phyloP scores from a whole-genome alignment of 2,888 invertebrate species.

The Melanostoma mellinum region DNA sequence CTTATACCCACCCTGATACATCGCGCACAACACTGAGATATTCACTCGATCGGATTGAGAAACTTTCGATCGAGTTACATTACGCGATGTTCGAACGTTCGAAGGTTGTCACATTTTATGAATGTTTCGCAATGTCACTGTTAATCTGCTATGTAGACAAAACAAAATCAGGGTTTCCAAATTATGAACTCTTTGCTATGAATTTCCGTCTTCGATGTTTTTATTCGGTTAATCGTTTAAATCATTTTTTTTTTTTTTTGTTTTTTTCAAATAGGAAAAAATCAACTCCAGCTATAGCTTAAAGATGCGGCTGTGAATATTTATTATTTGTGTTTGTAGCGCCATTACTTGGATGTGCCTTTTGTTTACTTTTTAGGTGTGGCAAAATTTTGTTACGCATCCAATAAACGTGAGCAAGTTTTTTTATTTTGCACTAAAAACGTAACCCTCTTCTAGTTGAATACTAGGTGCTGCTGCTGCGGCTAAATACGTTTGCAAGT shows the following conservation, averaged over 20 bases:
- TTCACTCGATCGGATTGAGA: conserved; percentile 38
- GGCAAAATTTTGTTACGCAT: conserved; percentile 44
- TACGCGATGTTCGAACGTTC: conserved; percentile 48
- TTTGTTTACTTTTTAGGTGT: conserved; percentile 20
- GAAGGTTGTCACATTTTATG: conserved; percentile 39
- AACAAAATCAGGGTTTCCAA: not conserved
- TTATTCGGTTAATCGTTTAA: conserved; percentile 16
- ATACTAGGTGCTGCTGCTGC: not conserved
- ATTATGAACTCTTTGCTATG: not conserved
- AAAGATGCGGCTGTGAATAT: too few species aligned
- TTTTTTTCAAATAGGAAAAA: not conserved
- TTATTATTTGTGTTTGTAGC: conserved; percentile 6
- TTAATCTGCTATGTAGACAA: conserved; percentile 1
- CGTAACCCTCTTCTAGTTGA: not conserved
- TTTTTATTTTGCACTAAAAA: conserved; percentile 3
- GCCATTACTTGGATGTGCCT: not conserved
- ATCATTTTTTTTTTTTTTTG: not conserved
- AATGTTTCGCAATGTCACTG: conserved; percentile 17
- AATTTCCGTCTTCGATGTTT: conserved; percentile 22
- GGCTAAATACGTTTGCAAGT: not conserved
- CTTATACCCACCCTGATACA: conserved; percentile 7
- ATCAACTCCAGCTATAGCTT: too few species aligned
- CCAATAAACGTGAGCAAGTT: conserved; percentile 8
- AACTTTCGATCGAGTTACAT: conserved; percentile 37
- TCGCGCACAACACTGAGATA: not conserved